A percentile compares a stretch with the other conserved stretches of the same genome.
phyloP scores from a whole-genome alignment of 2,797 vertebrate species.

The Lacerta bilineata region DNA sequence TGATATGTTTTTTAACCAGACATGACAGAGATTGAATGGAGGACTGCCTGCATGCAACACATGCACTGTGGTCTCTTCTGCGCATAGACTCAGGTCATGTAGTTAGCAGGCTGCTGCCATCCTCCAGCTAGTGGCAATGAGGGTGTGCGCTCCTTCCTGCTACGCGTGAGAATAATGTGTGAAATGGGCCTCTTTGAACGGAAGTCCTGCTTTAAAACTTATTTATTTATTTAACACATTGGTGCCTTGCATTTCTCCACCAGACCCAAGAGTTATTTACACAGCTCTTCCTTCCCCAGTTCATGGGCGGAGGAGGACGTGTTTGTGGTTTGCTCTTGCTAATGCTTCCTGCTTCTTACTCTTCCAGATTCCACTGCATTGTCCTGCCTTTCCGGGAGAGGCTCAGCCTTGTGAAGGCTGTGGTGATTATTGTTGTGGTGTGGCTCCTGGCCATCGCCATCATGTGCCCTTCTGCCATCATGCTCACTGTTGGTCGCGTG shows the following conservation, averaged over 20 bases:
- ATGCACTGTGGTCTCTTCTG: no score
- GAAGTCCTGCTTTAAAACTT: no score
- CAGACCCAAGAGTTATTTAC: not conserved
- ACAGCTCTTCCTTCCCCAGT: not conserved
- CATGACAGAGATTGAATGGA: no score
- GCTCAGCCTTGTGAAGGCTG: slow-evolving; percentile 85
- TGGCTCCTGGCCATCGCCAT: slow-evolving; percentile 89
- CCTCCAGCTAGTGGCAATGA: no score
- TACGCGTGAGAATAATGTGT: no score
- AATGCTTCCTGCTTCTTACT: slow-evolving; percentile 33
- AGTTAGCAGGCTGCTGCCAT: no score
- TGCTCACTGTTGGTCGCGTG: slow-evolving; percentile 87
- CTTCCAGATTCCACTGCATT: slow-evolving; percentile 87
- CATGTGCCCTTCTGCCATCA: slow-evolving; percentile 90
- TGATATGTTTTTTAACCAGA: no score
- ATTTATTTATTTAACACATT: not conserved
- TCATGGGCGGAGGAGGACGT: not conserved
- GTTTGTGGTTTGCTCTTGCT: not conserved
- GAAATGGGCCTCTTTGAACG: no score
- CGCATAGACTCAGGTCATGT: no score
- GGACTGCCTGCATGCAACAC: no score
- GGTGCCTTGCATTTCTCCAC: not conserved
- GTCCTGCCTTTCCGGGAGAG: slow-evolving; percentile 92
- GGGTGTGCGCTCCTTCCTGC: no score
- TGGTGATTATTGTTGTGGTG: slow-evolving; percentile 84